Conservation (phyloP, 2,888 invertebrate genomes). For the Hirtodrosophila duncani region DNA sequence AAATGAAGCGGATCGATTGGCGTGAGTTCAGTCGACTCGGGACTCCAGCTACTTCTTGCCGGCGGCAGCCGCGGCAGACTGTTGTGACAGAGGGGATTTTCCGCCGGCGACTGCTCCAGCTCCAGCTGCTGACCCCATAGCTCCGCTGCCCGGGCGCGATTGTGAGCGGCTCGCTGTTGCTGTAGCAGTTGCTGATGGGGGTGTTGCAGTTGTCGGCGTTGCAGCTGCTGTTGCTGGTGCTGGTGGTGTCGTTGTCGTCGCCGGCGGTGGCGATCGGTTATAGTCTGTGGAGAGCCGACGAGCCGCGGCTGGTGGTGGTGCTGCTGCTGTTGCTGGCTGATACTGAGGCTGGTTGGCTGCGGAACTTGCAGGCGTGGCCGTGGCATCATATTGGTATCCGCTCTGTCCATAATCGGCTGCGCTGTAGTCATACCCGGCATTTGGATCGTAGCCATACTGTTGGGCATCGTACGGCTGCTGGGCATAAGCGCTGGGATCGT, state of each 20-base stretch:
- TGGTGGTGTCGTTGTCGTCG: slow-evolving; percentile 44
- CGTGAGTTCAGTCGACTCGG: slow-evolving; percentile 37
- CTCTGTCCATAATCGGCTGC: slow-evolving; percentile 62
- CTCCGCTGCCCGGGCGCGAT: slow-evolving; percentile 77
- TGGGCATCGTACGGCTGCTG: slow-evolving; percentile 63
- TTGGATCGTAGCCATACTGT: slow-evolving; percentile 61
- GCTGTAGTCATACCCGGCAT: slow-evolving; percentile 60
- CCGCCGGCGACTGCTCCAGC: slow-evolving; percentile 60
- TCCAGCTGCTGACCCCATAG: slow-evolving; percentile 76
- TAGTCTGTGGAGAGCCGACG: slow-evolving; percentile 42
- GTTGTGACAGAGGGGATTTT: slow-evolving; percentile 77
- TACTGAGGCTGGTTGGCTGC: slow-evolving; percentile 35
- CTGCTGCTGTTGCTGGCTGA: slow-evolving; percentile 32
- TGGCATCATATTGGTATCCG: slow-evolving; percentile 71
- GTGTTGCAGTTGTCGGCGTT: slow-evolving; percentile 26
- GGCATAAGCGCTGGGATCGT: slow-evolving; percentile 68
- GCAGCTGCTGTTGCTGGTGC: slow-evolving; percentile 41
- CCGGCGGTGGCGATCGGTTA: slow-evolving; percentile 46
- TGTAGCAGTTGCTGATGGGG: slow-evolving; percentile 24
- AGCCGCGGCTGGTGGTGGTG: slow-evolving; percentile 21
- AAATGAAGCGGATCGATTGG: slow-evolving; percentile 69
- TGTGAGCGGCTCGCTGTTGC: slow-evolving; percentile 71
- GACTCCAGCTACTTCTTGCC: slow-evolving; percentile 74
- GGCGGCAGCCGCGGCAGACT: slow-evolving; percentile 77
- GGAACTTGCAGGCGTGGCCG: too few species aligned